These are phyloP conservation scores for Cheilosia grossa DNA, from an alignment of 2,888 invertebrate genomes.

Conservation along the genomic window DNA sequence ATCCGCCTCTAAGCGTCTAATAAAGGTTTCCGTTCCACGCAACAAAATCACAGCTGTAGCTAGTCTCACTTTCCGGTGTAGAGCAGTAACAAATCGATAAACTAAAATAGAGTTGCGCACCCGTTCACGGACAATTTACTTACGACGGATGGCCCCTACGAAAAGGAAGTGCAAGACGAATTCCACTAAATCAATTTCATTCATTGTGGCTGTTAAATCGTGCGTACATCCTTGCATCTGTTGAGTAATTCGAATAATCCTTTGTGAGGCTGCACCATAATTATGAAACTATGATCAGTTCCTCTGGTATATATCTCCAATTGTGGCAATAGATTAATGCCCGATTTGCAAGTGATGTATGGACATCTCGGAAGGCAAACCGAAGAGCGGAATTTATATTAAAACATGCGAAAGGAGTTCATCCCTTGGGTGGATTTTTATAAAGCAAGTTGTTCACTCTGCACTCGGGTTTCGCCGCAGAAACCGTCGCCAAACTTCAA, in stretches of 20 bases:
- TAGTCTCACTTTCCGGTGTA: too few species aligned
- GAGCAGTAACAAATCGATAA: constrained; percentile 39
- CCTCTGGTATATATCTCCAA: constrained; percentile 14
- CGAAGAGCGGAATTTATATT: constrained; percentile 29
- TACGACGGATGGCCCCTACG: constrained; percentile 8
- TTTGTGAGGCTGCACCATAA: constrained; percentile 10
- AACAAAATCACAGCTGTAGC: too few species aligned
- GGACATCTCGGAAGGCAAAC: constrained; percentile 16
- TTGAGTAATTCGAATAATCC: neutral
- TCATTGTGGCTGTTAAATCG: constrained; percentile 34
- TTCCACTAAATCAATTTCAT: constrained; percentile 49
- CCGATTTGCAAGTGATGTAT: constrained; percentile 55
- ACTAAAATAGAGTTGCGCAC: constrained; percentile 15
- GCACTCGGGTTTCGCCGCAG: constrained; percentile 5
- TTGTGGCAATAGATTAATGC: constrained; percentile 54
- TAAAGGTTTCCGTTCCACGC: too few species aligned
- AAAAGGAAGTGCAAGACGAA: neutral
- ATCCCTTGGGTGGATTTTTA: constrained; percentile 9
- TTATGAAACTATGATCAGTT: constrained; percentile 32
- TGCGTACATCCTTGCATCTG: constrained; percentile 1
- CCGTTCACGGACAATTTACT: constrained; percentile 30
- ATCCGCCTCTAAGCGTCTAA: too few species aligned
- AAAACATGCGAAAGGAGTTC: constrained; percentile 20
- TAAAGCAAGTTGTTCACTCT: constrained; percentile 18
- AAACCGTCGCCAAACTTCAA: constrained; percentile 50